phyloP scores from a whole-genome alignment of 2,888 invertebrate species.

The Campopleginae sp. region DNA sequence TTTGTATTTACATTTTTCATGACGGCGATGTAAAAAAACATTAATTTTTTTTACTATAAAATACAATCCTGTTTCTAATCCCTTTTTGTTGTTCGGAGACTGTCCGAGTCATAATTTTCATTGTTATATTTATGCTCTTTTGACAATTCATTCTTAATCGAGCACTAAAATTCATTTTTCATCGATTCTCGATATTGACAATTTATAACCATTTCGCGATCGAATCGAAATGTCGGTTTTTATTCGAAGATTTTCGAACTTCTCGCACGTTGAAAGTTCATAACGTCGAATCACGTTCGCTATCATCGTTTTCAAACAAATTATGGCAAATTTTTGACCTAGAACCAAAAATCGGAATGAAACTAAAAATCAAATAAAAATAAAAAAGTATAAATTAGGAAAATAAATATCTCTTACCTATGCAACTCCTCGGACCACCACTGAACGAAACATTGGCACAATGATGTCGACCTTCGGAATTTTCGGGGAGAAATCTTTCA shows the following conservation, averaged over 20 bases:
- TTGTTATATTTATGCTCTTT: no score
- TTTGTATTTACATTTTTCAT: no score
- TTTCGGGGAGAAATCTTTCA: constrained; percentile 72
- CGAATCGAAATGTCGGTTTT: constrained; percentile 71
- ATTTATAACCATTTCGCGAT: constrained; percentile 68
- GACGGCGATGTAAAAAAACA: no score
- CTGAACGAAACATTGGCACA: constrained; percentile 72
- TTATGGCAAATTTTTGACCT: constrained; percentile 73
- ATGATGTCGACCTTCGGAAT: constrained; percentile 69
- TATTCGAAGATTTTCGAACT: constrained; percentile 63
- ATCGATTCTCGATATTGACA: constrained; percentile 64
- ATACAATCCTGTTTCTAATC: no score
- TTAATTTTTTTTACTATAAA: no score
- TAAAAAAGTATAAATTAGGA: neutral
- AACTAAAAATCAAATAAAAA: neutral
- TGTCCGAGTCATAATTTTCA: no score
- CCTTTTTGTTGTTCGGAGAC: no score
- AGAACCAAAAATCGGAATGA: neutral
- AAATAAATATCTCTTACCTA: constrained; percentile 61
- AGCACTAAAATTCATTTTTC: neutral
- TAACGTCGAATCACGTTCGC: constrained; percentile 71
- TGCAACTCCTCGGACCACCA: constrained; percentile 68
- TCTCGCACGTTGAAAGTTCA: constrained; percentile 55
- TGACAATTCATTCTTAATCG: neutral
- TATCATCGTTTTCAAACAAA: constrained; percentile 71